A percentile compares a stretch with the other conserved stretches of the same genome.
Evolutionary conservation across 2,113 vertebrate species (phyloP).

Genomic region (Antigone vipio): DNA sequence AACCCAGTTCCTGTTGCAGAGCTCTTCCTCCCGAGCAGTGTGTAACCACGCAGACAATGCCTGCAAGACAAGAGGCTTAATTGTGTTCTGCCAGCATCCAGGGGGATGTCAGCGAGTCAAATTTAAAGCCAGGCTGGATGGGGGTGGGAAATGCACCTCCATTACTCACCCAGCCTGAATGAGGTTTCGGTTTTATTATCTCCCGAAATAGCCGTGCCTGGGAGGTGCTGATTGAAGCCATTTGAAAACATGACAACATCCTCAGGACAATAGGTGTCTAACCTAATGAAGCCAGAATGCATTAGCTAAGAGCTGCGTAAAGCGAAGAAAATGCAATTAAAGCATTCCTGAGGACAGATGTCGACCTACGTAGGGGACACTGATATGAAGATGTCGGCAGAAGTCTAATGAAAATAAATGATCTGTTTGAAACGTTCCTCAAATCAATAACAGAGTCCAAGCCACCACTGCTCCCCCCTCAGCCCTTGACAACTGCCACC

Average conservation of each 20-base stretch:
- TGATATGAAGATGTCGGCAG: not conserved
- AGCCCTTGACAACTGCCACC: not conserved
- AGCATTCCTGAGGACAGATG: conserved; percentile 59
- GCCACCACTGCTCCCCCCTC: not conserved
- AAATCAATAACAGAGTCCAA: not conserved
- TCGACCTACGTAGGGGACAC: conserved; percentile 9
- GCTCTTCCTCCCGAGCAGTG: conserved; percentile 30
- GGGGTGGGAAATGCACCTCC: conserved; percentile 13
- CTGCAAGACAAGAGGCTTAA: conserved; percentile 60
- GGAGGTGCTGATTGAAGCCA: conserved; percentile 60
- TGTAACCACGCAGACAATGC: not conserved
- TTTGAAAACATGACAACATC: conserved; percentile 70
- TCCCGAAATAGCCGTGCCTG: conserved; percentile 47
- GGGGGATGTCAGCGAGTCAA: conserved; percentile 30
- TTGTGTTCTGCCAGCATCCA: conserved; percentile 58
- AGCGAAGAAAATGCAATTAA: conserved; percentile 41
- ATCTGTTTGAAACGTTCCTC: conserved; percentile 31
- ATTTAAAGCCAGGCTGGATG: conserved; percentile 35
- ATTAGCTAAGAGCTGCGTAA: conserved; percentile 49
- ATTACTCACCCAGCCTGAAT: conserved; percentile 55
- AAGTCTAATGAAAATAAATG: conserved; percentile 60
- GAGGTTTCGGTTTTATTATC: conserved; percentile 55
- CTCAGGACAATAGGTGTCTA: conserved; percentile 52
- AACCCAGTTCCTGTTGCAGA: not conserved
- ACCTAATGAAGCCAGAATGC: conserved; percentile 51